Base-by-base conservation (phyloP, 2,888 invertebrate species). In the Strigamia crassipes region DNA sequence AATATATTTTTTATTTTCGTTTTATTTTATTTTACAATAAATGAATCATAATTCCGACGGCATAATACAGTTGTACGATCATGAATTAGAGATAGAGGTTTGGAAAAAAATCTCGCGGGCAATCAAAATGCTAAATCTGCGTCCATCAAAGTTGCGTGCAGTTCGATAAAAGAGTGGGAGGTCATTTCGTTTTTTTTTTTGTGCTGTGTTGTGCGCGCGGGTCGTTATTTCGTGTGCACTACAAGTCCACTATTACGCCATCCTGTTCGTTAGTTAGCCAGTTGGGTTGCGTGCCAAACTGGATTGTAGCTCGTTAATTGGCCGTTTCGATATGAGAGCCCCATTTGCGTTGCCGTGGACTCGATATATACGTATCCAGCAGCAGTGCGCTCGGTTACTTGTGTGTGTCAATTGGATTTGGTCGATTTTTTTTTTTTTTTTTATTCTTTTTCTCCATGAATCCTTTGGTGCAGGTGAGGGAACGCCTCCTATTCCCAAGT, bases 371-470 rank as follows among this genome's bases (percentile, higher is more conserved):
- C 46, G 61, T 66, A 66, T 66, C 61, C 61, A 46, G 46, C 46
- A 46, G 46, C 46, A 46, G 21, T 61, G 12, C 61, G 61, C 61
- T 66, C 61, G 21, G 61, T 66, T 66, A 23, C 61, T 66, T 66
- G 61, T 66, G 61, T 66, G 61, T 66, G 61, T 66, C 61, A 66
- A 66, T 66, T 66, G 61, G 61, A 66, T 66, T 66, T 66, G 61
- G 61, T 66, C 61, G 61, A 66, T 66, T 66, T 66, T 66, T 66
- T 46, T 46, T 46, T 38, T 38, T 6, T 38, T 38, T 38, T 38
- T 6, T 9, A n/a, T n/a, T 5, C n/a, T 27, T 27, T 27, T 27
- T 27, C 3, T 27, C 1, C 23, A 66, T 66, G 61, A 66, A 66
- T 66, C 61, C 61, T 66, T 66, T 21, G 61, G 61, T 66, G 61